Evolutionary conservation across 2,797 vertebrate species (phyloP), one percentile per base, ranked within the genome.

Genomic region (Oceanodroma leucorhoa): DNA sequence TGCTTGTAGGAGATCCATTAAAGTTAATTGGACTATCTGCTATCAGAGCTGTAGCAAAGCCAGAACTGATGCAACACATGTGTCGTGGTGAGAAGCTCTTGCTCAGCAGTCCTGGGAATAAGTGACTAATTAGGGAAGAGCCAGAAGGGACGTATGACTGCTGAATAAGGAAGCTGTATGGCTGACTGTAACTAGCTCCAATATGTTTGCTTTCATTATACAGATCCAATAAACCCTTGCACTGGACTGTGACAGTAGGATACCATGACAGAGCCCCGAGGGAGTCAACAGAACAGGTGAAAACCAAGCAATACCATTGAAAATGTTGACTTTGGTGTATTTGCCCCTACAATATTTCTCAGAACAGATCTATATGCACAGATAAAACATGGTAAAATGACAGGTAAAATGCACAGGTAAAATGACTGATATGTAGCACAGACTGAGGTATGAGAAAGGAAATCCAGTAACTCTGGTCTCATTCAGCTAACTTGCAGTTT

Each of bases 51-150:
- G 60, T 67, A 62, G 71, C 80, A 85, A 71, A 66, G 60, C 46
- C 62, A 89, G 69, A 91, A 57, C 64, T 82, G 92, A 67, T 30
- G 86, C 32, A 66, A 73, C 61, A 21, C 27, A n/a, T n/a, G 34
- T 53, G 71, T 79, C 2, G 9, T 69, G 29, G 57, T 6, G 48
- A 48, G 61, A 84, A 96, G 36, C 14, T 79, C 72, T 83, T 87
- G 89, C 84, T 94, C 77, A 90, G 91, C 94, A 87, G 80, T 62
- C 43, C 46, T 88, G 87, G 77, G 85, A 93, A 66, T 60, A 94
- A 83, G 84, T 62, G 54, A 55, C 85, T 94, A 87, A 94, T 84
- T 94, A 91, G 76, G 90, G 66, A 93, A 67, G 32, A 91, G 58
- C 54, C 80, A 79, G 76, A 72, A 94, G 64, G 55, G 5, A 48